These are phyloP conservation scores for Scalopus aquaticus DNA, from an alignment of 2,113 vertebrate genomes.

Conservation along the genomic window DNA sequence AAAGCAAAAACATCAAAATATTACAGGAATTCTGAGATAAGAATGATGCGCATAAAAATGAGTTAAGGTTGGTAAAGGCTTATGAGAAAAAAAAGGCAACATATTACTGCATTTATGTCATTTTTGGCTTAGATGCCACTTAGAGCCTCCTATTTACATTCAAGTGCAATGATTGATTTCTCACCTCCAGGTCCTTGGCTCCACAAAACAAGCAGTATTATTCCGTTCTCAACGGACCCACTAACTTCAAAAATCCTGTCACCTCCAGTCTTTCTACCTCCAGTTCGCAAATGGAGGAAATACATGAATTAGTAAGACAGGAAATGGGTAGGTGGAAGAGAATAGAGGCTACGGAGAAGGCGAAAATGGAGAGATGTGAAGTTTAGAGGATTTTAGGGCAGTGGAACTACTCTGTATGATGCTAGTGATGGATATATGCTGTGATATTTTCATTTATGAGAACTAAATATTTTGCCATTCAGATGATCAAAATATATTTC, in stretches of 20 bases:
- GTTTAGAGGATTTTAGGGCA: neutral
- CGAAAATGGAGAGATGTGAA: neutral
- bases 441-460: neutral
- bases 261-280: neutral
- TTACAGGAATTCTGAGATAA: constrained; percentile 40
- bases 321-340: neutral
- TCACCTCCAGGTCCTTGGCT: neutral
- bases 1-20: neutral
- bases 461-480: neutral
- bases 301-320: neutral
- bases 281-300: neutral
- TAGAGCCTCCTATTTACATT: neutral
- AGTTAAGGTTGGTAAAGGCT: neutral
- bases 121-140: neutral
- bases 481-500: neutral
- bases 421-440: neutral
- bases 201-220: neutral
- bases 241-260: neutral
- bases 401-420: neutral
- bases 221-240: neutral
- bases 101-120: neutral
- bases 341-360: neutral
- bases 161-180: neutral
- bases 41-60: constrained; percentile 3
- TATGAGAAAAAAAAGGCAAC: neutral